Evolutionary conservation across 2,888 invertebrate genomes (phyloP).

Genomic region (Melangyna quadrimaculata): DNA sequence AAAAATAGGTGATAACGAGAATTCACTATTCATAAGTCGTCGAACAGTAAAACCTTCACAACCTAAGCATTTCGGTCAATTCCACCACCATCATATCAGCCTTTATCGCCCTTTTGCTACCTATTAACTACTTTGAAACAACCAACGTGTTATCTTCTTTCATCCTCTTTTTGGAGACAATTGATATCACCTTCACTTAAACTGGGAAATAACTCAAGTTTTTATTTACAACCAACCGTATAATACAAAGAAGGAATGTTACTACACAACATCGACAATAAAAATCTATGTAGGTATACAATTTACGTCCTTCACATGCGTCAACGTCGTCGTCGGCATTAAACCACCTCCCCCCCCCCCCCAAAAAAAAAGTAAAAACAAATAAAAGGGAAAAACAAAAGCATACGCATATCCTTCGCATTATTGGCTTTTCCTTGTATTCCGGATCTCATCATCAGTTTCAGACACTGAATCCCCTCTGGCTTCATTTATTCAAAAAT

Average conservation of each 20-base stretch:
- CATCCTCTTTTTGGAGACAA: constrained; percentile 15
- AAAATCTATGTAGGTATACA: neutral
- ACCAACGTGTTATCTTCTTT: neutral
- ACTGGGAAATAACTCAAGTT: constrained; percentile 63
- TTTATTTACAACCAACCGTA: constrained; percentile 60
- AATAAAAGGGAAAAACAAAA: constrained; percentile 38
- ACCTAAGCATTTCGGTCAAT: neutral
- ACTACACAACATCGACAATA: constrained; percentile 23
- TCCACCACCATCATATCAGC: neutral
- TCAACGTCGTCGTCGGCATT: neutral
- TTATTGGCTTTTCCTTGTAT: neutral
- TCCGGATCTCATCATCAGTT: constrained; percentile 5
- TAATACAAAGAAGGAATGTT: constrained; percentile 48
- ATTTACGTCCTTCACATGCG: neutral
- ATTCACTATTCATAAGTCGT: too few relatives aligned
- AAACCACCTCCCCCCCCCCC: too few relatives aligned
- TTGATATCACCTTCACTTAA: constrained; percentile 63
- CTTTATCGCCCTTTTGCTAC: neutral
- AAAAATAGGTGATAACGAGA: too few relatives aligned
- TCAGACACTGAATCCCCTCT: constrained; percentile 19
- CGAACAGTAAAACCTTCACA: neutral
- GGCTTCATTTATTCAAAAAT: constrained; percentile 63
- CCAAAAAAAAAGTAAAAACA: neutral
- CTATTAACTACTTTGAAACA: neutral
- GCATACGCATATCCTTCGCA: constrained; percentile 36